Base-by-base conservation (phyloP, 2,113 vertebrate species). In the Dipodomys spectabilis region DNA sequence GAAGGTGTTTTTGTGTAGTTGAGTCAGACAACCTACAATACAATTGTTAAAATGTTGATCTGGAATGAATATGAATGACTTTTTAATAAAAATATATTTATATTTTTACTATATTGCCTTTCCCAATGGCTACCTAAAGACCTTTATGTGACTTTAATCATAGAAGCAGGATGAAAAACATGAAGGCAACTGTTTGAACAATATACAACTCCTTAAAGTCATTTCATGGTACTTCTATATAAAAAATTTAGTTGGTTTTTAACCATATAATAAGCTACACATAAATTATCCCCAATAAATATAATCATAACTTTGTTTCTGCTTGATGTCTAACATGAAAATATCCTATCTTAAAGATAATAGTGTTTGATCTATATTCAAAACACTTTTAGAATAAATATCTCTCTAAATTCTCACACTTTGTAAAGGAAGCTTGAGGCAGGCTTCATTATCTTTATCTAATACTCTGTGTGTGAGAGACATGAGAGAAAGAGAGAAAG, bases 1-100 rank as follows among this genome's bases (percentile, higher is more conserved):
- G 95, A 97, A 97, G 5, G 93, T 95, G 13, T 98, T 97, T 86
- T 96, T 75, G 19, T 98, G 97, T 0, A 97, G 19, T 68, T 91
- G 95, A 93, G 95, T 96, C 80, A 97, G 88, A 83, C 98, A 98
- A 53, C 91, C 98, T 98, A 72, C 35, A 45, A 89, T 0, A 0
- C 10, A 96, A 95, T 67, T 35, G 62, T 95, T 77, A 22, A 75
- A 35, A 60, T 13, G 15, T 82, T 62, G 39, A 69, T 77, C 65
- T 67, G 11, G 15, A 44, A 35, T 1, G 15, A 72, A 68, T 39
- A 30, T 2, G 53, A 68, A 19, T 20, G 60, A 68, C 16, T 13
- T 82, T 81, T 84, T 69, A 49, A 74, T n/a, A 80, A 28, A 93
- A 82, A 64, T 69, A 2, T 5, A 35, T 44, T 23, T 82, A 10